phyloP scores from a whole-genome alignment of 2,888 invertebrate species.

The Saturnia pavonia region DNA sequence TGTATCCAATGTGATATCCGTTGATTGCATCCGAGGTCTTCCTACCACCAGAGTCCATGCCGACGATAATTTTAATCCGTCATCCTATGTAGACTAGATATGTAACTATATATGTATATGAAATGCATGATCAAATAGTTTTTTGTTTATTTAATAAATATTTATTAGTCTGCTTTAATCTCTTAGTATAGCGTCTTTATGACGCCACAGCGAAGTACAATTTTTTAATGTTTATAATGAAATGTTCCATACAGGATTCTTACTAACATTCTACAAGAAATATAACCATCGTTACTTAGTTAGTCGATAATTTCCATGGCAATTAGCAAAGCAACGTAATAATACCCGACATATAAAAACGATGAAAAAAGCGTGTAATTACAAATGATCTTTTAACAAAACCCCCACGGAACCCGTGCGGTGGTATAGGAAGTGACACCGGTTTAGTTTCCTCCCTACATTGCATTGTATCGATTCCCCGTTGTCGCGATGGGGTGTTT shows the following conservation, averaged over 20 bases:
- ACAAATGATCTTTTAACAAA: constrained; percentile 37
- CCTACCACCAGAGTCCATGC: too few relatives aligned
- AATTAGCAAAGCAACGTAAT: neutral
- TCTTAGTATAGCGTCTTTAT: neutral
- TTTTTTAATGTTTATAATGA: neutral
- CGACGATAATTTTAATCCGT: too few relatives aligned
- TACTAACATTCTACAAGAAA: neutral
- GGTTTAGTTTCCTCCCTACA: constrained; percentile 70
- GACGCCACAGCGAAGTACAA: too few relatives aligned
- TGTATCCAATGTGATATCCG: too few relatives aligned
- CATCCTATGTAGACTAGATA: too few relatives aligned
- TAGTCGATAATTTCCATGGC: neutral
- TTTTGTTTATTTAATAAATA: too few relatives aligned
- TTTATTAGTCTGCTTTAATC: too few relatives aligned
- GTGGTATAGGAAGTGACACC: constrained; percentile 69
- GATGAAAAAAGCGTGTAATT: constrained; percentile 22
- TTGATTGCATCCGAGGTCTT: too few relatives aligned
- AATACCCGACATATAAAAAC: neutral
- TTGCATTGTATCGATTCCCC: constrained; percentile 62
- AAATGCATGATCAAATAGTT: too few relatives aligned
- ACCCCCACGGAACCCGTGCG: constrained; percentile 53
- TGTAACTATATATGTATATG: too few relatives aligned
- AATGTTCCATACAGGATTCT: neutral
- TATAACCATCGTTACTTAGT: neutral
- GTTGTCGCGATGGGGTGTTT: constrained; percentile 63